Percentiles rank a stretch among this genome's conserved stretches.
phyloP scores from a whole-genome alignment of 2,113 vertebrate genomes.

The Alethe diademata region DNA sequence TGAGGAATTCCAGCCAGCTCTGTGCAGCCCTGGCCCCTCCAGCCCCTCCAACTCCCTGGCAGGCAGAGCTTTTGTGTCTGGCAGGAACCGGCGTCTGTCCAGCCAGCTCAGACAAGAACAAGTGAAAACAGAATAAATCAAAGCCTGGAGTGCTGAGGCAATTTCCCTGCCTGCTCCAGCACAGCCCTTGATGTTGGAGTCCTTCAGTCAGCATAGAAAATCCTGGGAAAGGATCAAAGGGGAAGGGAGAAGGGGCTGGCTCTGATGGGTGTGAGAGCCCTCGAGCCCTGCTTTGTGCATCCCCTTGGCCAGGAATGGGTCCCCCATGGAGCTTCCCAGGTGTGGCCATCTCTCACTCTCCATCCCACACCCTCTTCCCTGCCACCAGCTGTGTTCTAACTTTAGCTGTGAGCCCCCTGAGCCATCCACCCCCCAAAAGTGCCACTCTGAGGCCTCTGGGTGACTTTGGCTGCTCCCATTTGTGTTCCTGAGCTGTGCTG shows the following conservation, averaged over 20 bases:
- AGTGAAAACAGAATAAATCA: neutral
- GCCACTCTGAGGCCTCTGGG: neutral
- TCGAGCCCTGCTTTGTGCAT: neutral
- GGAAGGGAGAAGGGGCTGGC: neutral
- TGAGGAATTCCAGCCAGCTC: neutral
- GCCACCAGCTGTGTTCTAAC: neutral
- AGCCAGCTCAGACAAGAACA: neutral
- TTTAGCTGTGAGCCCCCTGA: rapidly evolving
- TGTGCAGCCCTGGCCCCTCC: neutral
- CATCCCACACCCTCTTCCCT: neutral
- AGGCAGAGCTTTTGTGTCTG: neutral
- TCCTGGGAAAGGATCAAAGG: neutral
- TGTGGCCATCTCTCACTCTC: neutral
- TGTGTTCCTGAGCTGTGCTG: neutral
- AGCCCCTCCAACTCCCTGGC: rapidly evolving
- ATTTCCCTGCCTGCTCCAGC: neutral
- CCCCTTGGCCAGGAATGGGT: rapidly evolving
- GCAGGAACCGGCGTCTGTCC: neutral
- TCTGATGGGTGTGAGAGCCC: neutral
- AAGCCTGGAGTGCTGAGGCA: neutral
- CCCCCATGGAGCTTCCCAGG: neutral
- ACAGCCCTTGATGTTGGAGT: slow-evolving; percentile 7
- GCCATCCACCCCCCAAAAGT: neutral
- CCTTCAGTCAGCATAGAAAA: neutral
- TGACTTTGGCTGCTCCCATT: rapidly evolving